These are phyloP conservation scores for Hippocampus guttulatus DNA, from an alignment of 2,113 vertebrate genomes.

Conservation along the genomic window DNA sequence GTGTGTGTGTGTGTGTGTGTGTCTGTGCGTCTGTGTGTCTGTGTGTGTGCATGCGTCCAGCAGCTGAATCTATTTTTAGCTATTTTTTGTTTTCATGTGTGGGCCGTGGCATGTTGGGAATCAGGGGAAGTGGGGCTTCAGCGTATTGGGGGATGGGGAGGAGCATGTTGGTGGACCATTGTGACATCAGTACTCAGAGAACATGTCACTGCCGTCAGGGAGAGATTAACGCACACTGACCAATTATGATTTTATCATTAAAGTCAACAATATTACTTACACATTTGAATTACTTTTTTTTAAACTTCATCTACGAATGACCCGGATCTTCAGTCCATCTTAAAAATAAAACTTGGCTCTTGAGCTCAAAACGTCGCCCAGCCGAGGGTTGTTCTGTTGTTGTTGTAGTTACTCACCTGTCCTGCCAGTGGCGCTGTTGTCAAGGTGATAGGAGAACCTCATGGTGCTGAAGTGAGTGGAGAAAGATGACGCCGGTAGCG, in stretches of 20 bases:
- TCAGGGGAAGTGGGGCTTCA: neutral
- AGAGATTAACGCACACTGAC: neutral
- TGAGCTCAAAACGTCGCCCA: neutral
- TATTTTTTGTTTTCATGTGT: slow-evolving; percentile 5
- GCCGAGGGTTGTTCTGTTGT: neutral
- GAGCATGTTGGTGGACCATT: neutral
- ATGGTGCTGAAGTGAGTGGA: slow-evolving; percentile 70
- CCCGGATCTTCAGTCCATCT: neutral
- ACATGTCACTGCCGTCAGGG: neutral
- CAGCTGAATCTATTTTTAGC: slow-evolving; percentile 12
- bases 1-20: neutral
- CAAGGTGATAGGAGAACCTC: slow-evolving; percentile 73
- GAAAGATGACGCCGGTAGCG: slow-evolving; percentile 47
- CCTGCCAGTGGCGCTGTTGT: slow-evolving; percentile 42
- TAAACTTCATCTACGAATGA: neutral
- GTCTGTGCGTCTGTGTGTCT: too few species aligned
- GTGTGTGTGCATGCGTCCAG: neutral
- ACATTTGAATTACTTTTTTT: neutral
- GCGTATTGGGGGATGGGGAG: neutral
- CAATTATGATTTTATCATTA: neutral
- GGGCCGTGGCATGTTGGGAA: neutral
- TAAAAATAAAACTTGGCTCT: neutral
- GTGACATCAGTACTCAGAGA: neutral
- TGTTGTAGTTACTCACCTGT: slow-evolving; percentile 54
- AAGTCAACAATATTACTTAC: too few species aligned